A percentile compares a stretch with the other conserved stretches of the same genome.
Conservation (phyloP, 30 jellyfish, hydroid and myxozoan genomes). For the Aurelia coerulea region DNA sequence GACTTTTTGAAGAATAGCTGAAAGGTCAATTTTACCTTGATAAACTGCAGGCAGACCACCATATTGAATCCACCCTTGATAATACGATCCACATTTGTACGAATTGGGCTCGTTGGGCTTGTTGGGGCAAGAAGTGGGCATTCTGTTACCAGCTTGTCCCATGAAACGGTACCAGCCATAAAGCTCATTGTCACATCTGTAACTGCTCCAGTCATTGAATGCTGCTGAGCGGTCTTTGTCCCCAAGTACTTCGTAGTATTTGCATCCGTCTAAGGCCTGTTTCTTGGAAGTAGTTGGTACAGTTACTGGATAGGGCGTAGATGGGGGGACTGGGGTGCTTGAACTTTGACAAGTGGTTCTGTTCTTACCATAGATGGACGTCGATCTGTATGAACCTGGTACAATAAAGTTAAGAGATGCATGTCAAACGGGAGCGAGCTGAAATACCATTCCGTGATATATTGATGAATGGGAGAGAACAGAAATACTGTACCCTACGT, state of each 20-base stretch:
- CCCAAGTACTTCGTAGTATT: constrained; percentile 23
- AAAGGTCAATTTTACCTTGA: constrained; percentile 18
- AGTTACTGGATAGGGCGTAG: background rate
- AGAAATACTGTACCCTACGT: too few species aligned
- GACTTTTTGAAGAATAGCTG: too few species aligned
- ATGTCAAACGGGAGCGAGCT: too few species aligned
- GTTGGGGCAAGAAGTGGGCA: constrained; percentile 12
- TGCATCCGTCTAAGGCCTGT: constrained; percentile 42
- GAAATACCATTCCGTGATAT: too few species aligned
- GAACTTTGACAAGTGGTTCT: too few species aligned
- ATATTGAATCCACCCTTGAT: constrained; percentile 60
- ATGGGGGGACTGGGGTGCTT: background rate
- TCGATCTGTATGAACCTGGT: too few species aligned
- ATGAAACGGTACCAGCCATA: constrained; percentile 55
- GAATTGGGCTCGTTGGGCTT: constrained; percentile 25
- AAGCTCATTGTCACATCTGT: constrained; percentile 28
- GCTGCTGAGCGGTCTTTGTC: constrained; percentile 16
- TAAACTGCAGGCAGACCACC: constrained; percentile 6
- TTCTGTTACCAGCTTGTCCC: constrained; percentile 44
- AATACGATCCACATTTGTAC: constrained; percentile 77
- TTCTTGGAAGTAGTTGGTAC: background rate
- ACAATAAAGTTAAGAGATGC: too few species aligned
- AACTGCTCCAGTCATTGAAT: constrained; percentile 19
- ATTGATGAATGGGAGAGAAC: too few species aligned
- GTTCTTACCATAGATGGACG: too few species aligned